Percentiles rank a stretch among this genome's conserved stretches.
phyloP scores from a whole-genome alignment of 2,888 invertebrate species.

The Lydus trimaculatus region DNA sequence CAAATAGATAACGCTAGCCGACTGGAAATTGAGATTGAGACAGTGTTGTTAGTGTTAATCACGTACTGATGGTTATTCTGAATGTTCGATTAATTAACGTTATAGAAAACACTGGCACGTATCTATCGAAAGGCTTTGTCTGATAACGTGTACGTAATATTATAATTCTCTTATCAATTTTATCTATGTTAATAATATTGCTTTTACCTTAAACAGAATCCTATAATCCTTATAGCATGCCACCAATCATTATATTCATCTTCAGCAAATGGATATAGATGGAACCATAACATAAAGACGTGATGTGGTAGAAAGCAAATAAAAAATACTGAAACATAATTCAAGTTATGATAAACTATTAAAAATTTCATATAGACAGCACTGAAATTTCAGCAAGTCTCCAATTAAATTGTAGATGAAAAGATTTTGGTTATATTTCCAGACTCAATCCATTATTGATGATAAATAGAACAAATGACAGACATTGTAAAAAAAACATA shows the following conservation, averaged over 20 bases:
- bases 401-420: neutral
- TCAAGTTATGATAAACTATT: neutral
- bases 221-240: constrained; percentile 84
- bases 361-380: neutral
- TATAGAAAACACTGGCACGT: no score
- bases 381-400: neutral
- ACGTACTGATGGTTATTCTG: no score
- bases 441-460: no score
- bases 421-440: no score
- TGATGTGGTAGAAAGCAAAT: constrained; percentile 85
- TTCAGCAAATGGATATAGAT: constrained; percentile 71
- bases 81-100: no score
- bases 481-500: no score
- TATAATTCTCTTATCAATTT: neutral
- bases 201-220: constrained; percentile 72
- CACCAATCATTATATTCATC: constrained; percentile 83
- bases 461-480: no score
- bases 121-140: no score
- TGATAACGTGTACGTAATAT: no score
- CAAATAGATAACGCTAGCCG: no score
- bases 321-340: constrained; percentile 71
- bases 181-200: constrained; percentile 1
- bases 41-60: no score
- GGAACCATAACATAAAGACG: constrained; percentile 86
- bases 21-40: no score